Evolutionary conservation across 2,888 invertebrate genomes (phyloP).

Genomic region (Eupithecia exiguata): DNA sequence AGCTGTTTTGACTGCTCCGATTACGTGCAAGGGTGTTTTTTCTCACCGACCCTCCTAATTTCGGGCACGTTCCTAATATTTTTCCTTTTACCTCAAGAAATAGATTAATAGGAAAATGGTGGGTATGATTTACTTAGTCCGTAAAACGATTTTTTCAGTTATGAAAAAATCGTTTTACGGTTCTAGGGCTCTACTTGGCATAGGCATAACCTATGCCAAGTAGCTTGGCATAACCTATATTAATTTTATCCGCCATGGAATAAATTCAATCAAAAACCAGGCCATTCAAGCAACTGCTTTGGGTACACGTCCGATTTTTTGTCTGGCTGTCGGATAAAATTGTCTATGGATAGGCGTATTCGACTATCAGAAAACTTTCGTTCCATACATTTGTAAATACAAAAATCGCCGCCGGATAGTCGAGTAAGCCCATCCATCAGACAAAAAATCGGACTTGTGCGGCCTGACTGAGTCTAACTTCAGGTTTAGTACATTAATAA

Average conservation of each 20-base stretch:
- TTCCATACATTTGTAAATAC: too few species aligned
- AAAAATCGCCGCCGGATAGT: too few species aligned
- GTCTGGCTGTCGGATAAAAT: too few species aligned
- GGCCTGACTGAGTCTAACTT: neutral
- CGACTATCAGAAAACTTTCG: too few species aligned
- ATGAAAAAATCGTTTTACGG: neutral
- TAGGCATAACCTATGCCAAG: too few species aligned
- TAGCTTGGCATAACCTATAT: too few species aligned
- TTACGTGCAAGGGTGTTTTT: constrained; percentile 56
- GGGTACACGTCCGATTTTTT: too few species aligned
- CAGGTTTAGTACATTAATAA: neutral
- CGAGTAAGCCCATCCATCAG: too few species aligned
- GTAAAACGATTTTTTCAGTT: neutral
- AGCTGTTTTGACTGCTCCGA: constrained; percentile 62
- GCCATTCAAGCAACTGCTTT: too few species aligned
- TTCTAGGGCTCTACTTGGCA: neutral
- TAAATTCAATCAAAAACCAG: neutral
- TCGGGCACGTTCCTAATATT: constrained; percentile 57
- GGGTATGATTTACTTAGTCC: neutral
- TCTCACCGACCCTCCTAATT: constrained; percentile 52
- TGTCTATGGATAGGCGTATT: too few species aligned
- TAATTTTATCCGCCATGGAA: too few species aligned
- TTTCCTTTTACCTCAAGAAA: constrained; percentile 46
- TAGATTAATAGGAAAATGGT: constrained; percentile 43
- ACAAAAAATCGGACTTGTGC: too few species aligned